Base-by-base conservation (phyloP, 2,888 invertebrate species). In the Zele albiditarsus region DNA sequence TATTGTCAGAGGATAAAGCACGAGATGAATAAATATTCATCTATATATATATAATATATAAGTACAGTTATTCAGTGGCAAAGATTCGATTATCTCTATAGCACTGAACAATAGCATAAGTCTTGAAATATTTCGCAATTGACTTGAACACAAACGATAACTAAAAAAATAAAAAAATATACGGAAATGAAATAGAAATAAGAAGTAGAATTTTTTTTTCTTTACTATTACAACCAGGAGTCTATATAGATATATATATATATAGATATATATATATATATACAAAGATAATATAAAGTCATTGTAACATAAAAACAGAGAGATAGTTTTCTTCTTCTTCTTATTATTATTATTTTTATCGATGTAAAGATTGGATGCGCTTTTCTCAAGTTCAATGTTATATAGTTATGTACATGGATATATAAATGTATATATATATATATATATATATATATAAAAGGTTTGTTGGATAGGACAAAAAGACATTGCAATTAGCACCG, bases 11-110 rank as follows among this genome's bases (percentile, higher is more conserved):
- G 2, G 16, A 14, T 8, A 60, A 16, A 27, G 60, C 60, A 25
- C 28, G 28, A 60, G 28, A 14, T 60, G 14, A 28, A 53, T 53
- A n/a, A n/a, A 53, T 20, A 6, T 53, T 20, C 0, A 46, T 46
- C 14, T 46, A 46, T n/a, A 4, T 46, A 46, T 46, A 46, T 46
- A 38, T 8, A 38, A 38, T 53, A 53, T 10, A 42, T 42, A 42
- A 42, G 42, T 42, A 53, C 53, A 20, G 53, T 53, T 53, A 46
- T 58, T 5, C 60, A 60, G 60, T 60, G 60, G 60, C 60, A 60
- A 60, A 12, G 28, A 27, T 28, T 28, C 60, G 60, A 60, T 60
- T 60, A 60, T 60, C 60, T 60, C 60, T 27, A n/a, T n/a, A 14
- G 60, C 60, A 60, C 60, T 27, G n/a, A 28, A 28, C 28, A 60